Evolutionary conservation across 2,797 vertebrate species (phyloP).

Genomic region (Sebastes aleutianus): DNA sequence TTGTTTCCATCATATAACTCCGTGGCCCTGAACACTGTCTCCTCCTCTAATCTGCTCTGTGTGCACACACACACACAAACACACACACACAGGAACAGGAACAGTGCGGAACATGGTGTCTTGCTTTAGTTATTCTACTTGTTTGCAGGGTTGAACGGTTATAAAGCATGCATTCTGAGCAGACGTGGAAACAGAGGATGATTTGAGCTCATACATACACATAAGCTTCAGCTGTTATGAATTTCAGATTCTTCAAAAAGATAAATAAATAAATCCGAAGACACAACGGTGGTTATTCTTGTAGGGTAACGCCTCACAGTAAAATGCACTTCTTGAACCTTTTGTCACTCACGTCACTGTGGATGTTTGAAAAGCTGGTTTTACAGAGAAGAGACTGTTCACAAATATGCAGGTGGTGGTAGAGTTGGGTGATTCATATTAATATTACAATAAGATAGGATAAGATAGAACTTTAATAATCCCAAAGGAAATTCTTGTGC

Average conservation of each 20-base stretch:
- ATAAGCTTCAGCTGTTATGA: neutral
- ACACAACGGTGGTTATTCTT: neutral
- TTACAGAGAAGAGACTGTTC: neutral
- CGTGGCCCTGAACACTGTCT: conserved; percentile 1
- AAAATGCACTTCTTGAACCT: neutral
- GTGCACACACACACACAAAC: neutral
- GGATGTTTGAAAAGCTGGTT: neutral
- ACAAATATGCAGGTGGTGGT: neutral
- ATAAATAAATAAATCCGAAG: neutral
- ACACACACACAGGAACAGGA: no score
- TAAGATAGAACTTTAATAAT: no score
- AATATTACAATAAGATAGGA: neutral
- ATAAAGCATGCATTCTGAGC: neutral
- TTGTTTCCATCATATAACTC: conserved; percentile 43
- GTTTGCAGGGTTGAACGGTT: neutral
- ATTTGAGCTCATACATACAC: neutral
- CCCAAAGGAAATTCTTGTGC: no score
- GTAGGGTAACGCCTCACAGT: neutral
- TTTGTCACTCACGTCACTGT: neutral
- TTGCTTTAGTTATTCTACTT: conserved; percentile 6
- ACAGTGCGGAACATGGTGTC: neutral
- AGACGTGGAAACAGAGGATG: neutral
- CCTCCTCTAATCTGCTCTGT: neutral
- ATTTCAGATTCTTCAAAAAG: neutral
- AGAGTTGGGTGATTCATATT: neutral